A percentile compares a stretch with the other conserved stretches of the same genome.
Conservation (phyloP, 2,797 vertebrate species). For the Melanotaenia boesemani region DNA sequence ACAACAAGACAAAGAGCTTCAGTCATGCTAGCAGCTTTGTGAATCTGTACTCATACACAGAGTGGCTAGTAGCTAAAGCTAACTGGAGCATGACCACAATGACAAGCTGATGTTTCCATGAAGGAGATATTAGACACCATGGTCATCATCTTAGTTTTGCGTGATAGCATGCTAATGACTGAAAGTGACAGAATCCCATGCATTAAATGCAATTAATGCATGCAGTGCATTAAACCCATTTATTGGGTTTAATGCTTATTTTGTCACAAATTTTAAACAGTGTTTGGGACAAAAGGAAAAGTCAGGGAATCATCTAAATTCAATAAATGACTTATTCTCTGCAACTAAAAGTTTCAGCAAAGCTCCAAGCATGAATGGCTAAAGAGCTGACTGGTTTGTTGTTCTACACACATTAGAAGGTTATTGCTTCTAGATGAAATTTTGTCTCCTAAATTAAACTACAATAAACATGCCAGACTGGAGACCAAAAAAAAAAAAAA, state of each 20-base stretch:
- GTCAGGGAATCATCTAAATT: background rate
- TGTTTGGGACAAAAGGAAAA: background rate
- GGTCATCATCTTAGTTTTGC: background rate
- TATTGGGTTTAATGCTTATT: background rate
- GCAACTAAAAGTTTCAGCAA: background rate
- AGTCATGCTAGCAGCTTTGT: background rate
- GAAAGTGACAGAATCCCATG: background rate
- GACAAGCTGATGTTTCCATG: background rate
- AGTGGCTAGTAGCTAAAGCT: background rate
- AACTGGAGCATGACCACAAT: background rate
- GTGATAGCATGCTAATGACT: conserved; percentile 1
- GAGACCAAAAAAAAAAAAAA: background rate
- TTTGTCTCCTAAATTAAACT: background rate
- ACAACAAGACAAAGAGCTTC: conserved; percentile 10
- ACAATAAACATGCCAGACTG: background rate
- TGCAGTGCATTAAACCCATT: background rate
- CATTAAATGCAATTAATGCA: too few relatives aligned
- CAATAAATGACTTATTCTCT: background rate
- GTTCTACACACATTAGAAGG: background rate
- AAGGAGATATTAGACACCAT: background rate
- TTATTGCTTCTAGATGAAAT: background rate
- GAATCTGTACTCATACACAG: background rate
- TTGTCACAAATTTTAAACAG: background rate
- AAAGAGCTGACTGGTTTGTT: background rate
- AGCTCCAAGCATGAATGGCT: background rate